Evolutionary conservation across 2,113 vertebrate species (phyloP).

Genomic region (Tympanuchus pallidicinctus): DNA sequence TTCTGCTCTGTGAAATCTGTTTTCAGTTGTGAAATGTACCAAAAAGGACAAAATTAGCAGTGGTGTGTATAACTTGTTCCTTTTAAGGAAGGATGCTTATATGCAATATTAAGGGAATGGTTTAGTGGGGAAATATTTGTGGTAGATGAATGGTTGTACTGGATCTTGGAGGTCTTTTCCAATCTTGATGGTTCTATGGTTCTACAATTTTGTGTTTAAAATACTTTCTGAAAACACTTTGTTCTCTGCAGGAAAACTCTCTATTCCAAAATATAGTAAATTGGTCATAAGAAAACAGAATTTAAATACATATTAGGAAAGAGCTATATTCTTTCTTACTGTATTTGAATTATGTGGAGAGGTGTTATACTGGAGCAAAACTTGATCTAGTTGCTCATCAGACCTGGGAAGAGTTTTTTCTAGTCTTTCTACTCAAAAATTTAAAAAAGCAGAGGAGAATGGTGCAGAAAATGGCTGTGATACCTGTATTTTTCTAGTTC

Average conservation of each 20-base stretch:
- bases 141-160: too few relatives aligned
- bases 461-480: neutral
- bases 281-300: neutral
- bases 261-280: neutral
- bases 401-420: neutral
- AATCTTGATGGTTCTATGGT: too few relatives aligned
- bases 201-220: neutral
- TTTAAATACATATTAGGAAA: neutral
- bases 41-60: neutral
- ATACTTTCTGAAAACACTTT: neutral
- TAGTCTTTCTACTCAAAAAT: neutral
- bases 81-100: neutral
- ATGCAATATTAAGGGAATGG: too few relatives aligned
- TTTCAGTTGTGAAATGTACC: neutral
- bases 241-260: neutral
- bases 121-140: too few relatives aligned
- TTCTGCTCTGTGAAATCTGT: neutral
- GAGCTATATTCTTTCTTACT: neutral
- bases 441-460: neutral
- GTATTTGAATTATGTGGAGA: neutral
- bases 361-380: neutral
- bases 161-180: too few relatives aligned
- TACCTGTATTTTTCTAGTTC: neutral
- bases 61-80: neutral
- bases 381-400: neutral